Percentiles rank a stretch among this genome's conserved stretches.
Evolutionary conservation across 2,888 invertebrate genomes (phyloP).

Genomic region (Tenthredo amoena): DNA sequence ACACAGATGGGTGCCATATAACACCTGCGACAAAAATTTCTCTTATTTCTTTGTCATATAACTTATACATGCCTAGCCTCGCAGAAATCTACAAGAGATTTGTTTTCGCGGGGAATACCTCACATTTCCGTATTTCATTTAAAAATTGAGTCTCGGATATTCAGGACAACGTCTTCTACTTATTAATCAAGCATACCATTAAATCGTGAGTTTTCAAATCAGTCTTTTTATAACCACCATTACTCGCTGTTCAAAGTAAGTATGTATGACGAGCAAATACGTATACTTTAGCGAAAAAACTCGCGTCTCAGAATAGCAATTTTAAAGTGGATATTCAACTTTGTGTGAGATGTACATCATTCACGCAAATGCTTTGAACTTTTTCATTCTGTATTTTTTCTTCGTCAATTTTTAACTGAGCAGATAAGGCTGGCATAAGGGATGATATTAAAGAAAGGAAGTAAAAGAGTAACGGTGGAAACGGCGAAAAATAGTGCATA

Average conservation of each 20-base stretch:
- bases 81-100: not conserved
- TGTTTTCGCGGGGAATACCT: not conserved
- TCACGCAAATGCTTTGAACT: not conserved
- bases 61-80: not conserved
- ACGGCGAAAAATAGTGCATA: not conserved
- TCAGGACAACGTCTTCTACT: not conserved
- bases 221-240: not conserved
- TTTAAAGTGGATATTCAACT: slow-evolving; percentile 15
- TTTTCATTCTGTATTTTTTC: not conserved
- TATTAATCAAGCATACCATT: not conserved
- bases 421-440: not conserved
- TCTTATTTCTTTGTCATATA: not conserved
- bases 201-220: not conserved
- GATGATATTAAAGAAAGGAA: not conserved
- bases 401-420: not conserved
- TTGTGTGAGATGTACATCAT: not conserved
- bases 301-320: not conserved
- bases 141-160: not conserved
- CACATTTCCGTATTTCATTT: not conserved
- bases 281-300: not conserved
- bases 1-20: not conserved
- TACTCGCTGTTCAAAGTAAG: slow-evolving; percentile 1
- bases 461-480: not conserved
- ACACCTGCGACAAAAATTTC: not conserved
- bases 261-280: not conserved